Conservation (phyloP, 2,797 vertebrate species). For the Trichosurus vulpecula region DNA sequence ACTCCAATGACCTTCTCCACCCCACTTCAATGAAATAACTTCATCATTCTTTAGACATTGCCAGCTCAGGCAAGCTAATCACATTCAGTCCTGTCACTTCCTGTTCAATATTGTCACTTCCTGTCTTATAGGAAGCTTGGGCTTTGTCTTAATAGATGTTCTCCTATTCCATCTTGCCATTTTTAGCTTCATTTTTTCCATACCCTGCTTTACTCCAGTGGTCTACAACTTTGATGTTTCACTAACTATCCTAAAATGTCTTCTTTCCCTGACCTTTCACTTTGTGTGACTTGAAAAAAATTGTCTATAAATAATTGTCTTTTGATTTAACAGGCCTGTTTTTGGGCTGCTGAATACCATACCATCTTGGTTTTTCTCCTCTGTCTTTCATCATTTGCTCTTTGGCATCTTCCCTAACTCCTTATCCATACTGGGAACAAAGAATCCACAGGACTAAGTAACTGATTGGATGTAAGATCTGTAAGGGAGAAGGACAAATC, state of each 20-base stretch:
- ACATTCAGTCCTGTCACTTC: not conserved
- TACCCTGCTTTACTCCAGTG: not conserved
- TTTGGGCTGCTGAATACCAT: not conserved
- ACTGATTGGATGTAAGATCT: not conserved
- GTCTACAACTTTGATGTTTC: not conserved
- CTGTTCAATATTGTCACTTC: too few relatives aligned
- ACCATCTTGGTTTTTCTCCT: not conserved
- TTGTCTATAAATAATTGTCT: not conserved
- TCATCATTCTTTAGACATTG: not conserved
- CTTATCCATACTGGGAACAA: not conserved
- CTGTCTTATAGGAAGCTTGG: not conserved
- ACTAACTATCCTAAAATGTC: not conserved
- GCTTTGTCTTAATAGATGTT: not conserved
- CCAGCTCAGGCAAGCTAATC: not conserved
- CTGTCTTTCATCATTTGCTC: not conserved
- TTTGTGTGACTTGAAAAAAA: not conserved
- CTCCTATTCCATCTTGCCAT: not conserved
- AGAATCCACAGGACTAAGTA: not conserved
- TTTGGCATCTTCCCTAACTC: not conserved
- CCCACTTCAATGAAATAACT: not conserved
- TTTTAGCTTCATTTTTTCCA: not conserved
- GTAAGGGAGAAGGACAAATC: not conserved
- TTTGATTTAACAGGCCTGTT: not conserved
- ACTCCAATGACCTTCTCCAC: not conserved
- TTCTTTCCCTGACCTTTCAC: not conserved